Percentiles rank a stretch among this genome's conserved stretches.
phyloP scores from a whole-genome alignment of 2,797 vertebrate genomes.

The Hylomyscus alleni region DNA sequence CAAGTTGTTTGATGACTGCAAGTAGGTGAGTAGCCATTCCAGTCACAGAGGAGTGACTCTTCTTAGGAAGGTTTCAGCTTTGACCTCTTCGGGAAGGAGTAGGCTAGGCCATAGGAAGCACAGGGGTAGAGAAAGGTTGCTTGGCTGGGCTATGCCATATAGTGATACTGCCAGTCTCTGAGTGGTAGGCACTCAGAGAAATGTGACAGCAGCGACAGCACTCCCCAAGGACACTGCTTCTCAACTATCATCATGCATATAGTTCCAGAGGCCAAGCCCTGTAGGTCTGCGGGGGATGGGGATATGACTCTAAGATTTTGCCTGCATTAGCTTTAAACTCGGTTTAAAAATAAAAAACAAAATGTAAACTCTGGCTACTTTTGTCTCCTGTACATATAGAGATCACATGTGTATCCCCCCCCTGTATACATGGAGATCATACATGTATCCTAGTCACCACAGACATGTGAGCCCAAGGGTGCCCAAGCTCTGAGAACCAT shows the following conservation, averaged over 20 bases:
- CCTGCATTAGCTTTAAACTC: not conserved
- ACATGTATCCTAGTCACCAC: not conserved
- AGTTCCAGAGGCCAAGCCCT: too few species aligned
- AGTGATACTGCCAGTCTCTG: not conserved
- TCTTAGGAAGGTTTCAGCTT: not conserved
- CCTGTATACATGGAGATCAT: not conserved
- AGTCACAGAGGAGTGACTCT: accelerated
- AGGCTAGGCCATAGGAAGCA: too few species aligned
- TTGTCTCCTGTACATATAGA: not conserved
- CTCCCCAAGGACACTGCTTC: not conserved
- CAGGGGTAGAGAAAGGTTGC: not conserved
- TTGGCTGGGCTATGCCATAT: too few species aligned
- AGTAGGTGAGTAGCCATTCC: accelerated
- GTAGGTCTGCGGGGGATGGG: not conserved
- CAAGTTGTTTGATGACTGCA: too few species aligned
- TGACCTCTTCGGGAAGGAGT: not conserved
- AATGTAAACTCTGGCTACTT: not conserved
- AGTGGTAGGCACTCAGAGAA: not conserved
- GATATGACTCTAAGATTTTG: not conserved
- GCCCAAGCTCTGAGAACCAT: accelerated
- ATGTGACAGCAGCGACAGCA: not conserved
- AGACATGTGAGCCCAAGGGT: accelerated
- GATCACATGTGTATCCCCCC: accelerated
- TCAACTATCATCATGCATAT: not conserved
- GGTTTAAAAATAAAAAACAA: not conserved